Evolutionary conservation across 2,888 invertebrate genomes (phyloP).

Genomic region (Limenitis camilla): DNA sequence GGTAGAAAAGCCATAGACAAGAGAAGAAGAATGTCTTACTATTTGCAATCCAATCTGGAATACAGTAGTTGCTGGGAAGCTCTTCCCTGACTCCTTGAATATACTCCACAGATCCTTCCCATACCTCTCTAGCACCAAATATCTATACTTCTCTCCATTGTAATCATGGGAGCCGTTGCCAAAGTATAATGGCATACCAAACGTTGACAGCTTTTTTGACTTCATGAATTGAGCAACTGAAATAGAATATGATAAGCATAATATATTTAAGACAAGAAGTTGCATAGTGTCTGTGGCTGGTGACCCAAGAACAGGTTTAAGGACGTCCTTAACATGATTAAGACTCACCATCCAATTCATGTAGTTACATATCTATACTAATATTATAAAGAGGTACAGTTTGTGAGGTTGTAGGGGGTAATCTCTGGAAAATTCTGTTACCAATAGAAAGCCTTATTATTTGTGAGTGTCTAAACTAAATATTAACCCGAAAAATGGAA

Average conservation of each 20-base stretch:
- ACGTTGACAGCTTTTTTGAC: conserved; percentile 76
- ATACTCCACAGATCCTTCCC: conserved; percentile 89
- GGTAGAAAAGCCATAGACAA: neutral
- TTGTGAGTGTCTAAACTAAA: too few species aligned
- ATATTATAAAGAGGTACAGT: too few species aligned
- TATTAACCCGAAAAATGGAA: too few species aligned
- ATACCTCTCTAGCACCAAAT: conserved; percentile 91
- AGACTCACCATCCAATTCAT: too few species aligned
- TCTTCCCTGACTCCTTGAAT: conserved; percentile 78
- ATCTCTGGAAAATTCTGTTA: too few species aligned
- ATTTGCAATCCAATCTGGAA: conserved; percentile 89
- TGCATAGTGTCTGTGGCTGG: too few species aligned
- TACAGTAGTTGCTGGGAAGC: conserved; percentile 82
- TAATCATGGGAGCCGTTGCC: conserved; percentile 88
- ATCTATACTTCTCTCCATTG: conserved; percentile 87
- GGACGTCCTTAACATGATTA: too few species aligned
- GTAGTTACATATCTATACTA: too few species aligned
- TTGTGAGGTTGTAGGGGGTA: too few species aligned
- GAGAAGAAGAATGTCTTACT: conserved; percentile 56
- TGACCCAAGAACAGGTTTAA: too few species aligned
- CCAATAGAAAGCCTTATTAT: too few species aligned
- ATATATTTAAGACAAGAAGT: neutral
- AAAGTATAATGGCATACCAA: conserved; percentile 90
- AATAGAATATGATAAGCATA: conserved; percentile 21
- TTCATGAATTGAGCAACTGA: conserved; percentile 83